A percentile compares a stretch with the other conserved stretches of the same genome.
Evolutionary conservation across 2,888 invertebrate genomes (phyloP).

Genomic region (Meteorus colon): DNA sequence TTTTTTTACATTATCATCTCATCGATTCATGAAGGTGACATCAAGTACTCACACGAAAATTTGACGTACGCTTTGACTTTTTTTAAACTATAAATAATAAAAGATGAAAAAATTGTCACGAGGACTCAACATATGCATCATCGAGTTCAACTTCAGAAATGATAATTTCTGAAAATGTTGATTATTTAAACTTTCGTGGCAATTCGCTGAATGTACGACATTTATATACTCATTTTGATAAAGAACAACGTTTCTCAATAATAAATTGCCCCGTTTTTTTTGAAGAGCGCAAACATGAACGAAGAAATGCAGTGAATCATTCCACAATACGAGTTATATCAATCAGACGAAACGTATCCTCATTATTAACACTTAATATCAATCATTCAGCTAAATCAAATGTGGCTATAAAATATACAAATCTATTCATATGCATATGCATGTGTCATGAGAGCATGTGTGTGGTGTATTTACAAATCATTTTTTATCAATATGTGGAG

Average conservation of each 20-base stretch:
- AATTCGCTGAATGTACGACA: slow-evolving; percentile 47
- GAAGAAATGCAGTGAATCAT: background rate
- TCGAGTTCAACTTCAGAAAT: background rate
- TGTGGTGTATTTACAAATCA: background rate
- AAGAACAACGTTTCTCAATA: background rate
- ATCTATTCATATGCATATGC: too few species aligned
- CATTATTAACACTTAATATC: slow-evolving; percentile 1
- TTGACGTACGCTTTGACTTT: slow-evolving; percentile 29
- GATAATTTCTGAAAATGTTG: slow-evolving; percentile 3
- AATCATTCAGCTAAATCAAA: background rate
- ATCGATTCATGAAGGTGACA: background rate
- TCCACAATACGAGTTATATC: background rate
- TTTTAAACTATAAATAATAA: background rate
- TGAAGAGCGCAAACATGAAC: background rate
- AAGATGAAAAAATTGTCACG: slow-evolving; percentile 31
- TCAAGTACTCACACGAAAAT: slow-evolving; percentile 29
- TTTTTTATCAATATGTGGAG: background rate
- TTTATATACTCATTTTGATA: background rate
- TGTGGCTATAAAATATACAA: background rate
- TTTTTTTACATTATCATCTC: slow-evolving; percentile 14
- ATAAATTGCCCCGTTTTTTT: background rate
- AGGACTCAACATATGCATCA: background rate
- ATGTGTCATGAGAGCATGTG: too few species aligned
- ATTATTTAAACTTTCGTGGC: slow-evolving; percentile 45
- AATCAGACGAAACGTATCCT: background rate